Conservation (phyloP, 1,140 invertebrate genomes). For the Penaeus chinensis region DNA sequence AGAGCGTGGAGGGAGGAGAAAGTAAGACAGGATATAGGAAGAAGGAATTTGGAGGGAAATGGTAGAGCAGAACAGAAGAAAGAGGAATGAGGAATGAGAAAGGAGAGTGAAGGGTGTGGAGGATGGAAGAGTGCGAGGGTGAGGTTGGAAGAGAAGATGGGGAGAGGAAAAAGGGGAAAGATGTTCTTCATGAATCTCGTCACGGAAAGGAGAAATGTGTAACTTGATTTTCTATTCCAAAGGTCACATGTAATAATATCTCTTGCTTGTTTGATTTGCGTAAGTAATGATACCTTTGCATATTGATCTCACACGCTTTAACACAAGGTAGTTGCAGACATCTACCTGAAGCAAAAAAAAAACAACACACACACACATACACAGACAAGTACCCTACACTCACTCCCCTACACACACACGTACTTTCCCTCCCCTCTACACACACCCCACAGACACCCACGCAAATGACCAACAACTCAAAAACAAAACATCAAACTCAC, state of each 20-base stretch:
- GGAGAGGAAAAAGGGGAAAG: not conserved
- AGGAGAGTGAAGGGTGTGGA: not conserved
- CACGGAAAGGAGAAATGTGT: too few relatives aligned
- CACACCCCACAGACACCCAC: not conserved
- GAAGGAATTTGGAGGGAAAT: not conserved
- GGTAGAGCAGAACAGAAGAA: not conserved
- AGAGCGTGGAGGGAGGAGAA: not conserved
- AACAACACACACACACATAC: not conserved
- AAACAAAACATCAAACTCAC: conserved; percentile 64
- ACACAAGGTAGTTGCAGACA: too few relatives aligned
- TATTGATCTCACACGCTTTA: too few relatives aligned
- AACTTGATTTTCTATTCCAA: too few relatives aligned
- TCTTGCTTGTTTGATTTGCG: too few relatives aligned
- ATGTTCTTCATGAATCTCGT: too few relatives aligned
- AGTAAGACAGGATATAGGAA: not conserved
- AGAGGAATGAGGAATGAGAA: too few relatives aligned
- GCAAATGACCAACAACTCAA: not conserved
- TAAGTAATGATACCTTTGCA: too few relatives aligned
- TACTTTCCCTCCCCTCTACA: not conserved
- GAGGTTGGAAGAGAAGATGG: not conserved
- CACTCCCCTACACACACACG: not conserved
- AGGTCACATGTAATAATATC: too few relatives aligned
- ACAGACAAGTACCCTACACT: not conserved
- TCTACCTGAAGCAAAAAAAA: not conserved
- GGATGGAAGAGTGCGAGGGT: not conserved